Conservation (phyloP, 2,888 invertebrate genomes). For the Omphaloscelis lunosa region DNA sequence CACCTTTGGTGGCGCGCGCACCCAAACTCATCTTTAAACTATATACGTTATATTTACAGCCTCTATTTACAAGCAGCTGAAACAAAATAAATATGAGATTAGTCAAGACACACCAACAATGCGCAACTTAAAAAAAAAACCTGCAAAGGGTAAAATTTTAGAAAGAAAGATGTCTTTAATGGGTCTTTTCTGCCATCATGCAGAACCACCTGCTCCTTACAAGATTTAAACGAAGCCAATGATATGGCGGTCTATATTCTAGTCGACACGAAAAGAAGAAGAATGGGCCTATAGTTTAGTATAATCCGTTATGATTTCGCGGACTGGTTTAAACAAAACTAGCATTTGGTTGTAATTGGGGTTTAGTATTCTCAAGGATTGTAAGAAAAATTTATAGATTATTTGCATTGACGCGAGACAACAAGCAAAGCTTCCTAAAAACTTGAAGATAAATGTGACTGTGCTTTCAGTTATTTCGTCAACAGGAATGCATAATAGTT, state of each 20-base stretch:
- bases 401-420: background rate
- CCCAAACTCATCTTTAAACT: constrained; percentile 93
- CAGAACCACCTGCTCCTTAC: background rate
- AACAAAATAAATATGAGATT: constrained; percentile 80
- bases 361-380: constrained; percentile 1
- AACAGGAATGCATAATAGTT: background rate
- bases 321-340: background rate
- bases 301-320: background rate
- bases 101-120: background rate
- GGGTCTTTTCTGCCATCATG: background rate
- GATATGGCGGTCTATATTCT: background rate
- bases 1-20: constrained; percentile 93
- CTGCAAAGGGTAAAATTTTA: background rate
- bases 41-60: constrained; percentile 93
- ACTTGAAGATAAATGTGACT: background rate
- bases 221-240: background rate
- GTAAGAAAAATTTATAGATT: background rate
- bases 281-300: background rate
- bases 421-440: constrained; percentile 6
- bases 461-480: constrained; percentile 42
- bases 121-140: background rate
- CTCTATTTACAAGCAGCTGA: constrained; percentile 94
- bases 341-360: background rate
- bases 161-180: background rate
- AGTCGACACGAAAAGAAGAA: background rate